phyloP scores from a whole-genome alignment of 1,140 invertebrate species.

The Nephila pilipes region DNA sequence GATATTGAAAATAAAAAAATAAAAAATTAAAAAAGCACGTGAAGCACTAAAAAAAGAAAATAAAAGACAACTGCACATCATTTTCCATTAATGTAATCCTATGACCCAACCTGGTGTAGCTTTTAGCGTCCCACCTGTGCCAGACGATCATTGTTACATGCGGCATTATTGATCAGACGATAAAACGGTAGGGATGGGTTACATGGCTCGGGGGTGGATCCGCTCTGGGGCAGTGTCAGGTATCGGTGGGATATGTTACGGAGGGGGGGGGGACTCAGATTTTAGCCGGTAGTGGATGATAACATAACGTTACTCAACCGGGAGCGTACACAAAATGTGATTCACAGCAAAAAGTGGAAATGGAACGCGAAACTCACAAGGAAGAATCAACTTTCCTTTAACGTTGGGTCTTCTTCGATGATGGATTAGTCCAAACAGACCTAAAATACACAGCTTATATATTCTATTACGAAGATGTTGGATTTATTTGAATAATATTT shows the following conservation, averaged over 20 bases:
- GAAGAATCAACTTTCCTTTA: neutral
- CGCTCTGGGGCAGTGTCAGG: constrained; percentile 29
- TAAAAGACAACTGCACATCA: neutral
- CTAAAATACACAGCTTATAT: too few species aligned
- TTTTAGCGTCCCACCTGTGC: constrained; percentile 43
- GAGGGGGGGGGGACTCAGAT: neutral
- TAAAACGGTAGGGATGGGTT: constrained; percentile 43
- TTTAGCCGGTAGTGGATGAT: constrained; percentile 36
- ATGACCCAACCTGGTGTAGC: constrained; percentile 2
- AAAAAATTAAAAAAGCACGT: neutral
- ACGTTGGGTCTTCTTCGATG: neutral
- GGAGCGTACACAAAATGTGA: neutral
- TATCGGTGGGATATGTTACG: neutral
- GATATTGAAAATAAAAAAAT: neutral
- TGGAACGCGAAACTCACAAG: neutral
- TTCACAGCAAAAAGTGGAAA: neutral
- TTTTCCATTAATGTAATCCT: constrained; percentile 56
- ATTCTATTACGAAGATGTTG: too few species aligned
- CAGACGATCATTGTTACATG: constrained; percentile 41
- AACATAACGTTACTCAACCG: neutral
- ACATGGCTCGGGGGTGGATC: constrained; percentile 52
- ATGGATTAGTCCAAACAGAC: too few species aligned
- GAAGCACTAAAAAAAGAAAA: neutral
- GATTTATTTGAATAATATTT: too few species aligned
- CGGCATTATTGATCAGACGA: constrained; percentile 58